phyloP scores from a whole-genome alignment of 1,140 invertebrate genomes.

The Pemphigus obesinymphae region DNA sequence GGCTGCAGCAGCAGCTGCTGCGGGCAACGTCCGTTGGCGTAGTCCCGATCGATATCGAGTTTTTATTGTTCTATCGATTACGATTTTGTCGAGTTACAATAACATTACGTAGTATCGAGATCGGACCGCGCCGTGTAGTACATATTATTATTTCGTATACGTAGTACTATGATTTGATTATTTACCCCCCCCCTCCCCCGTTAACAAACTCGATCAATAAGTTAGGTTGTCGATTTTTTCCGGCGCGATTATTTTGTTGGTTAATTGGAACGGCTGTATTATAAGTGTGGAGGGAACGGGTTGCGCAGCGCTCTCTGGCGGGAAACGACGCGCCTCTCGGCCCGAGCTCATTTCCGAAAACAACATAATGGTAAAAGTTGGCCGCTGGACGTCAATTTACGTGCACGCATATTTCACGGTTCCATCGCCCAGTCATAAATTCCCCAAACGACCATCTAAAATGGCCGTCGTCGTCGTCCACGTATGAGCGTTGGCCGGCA shows the following conservation, averaged over 20 bases:
- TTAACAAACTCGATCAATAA: too few species aligned
- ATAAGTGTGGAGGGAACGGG: constrained; percentile 15
- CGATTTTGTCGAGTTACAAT: too few species aligned
- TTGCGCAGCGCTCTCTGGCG: constrained; percentile 12
- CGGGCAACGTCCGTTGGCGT: too few species aligned
- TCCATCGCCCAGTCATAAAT: neutral
- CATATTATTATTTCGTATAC: too few species aligned
- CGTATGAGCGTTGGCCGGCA: neutral
- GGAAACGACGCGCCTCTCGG: neutral
- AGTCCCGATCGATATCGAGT: too few species aligned
- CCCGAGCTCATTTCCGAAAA: constrained; percentile 10
- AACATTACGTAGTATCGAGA: too few species aligned
- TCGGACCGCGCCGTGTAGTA: too few species aligned
- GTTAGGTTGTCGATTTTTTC: too few species aligned
- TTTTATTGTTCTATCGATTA: too few species aligned
- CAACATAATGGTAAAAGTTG: constrained; percentile 23
- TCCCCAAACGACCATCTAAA: constrained; percentile 24
- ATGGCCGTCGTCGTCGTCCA: constrained; percentile 30
- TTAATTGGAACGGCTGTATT: neutral
- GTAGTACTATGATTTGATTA: too few species aligned
- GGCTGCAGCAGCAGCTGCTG: too few species aligned
- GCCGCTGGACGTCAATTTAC: neutral
- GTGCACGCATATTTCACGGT: neutral
- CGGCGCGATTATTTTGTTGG: neutral
- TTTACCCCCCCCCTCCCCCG: too few species aligned